Base-by-base conservation (phyloP, 2,888 invertebrate species). In the Cephus pulcher region DNA sequence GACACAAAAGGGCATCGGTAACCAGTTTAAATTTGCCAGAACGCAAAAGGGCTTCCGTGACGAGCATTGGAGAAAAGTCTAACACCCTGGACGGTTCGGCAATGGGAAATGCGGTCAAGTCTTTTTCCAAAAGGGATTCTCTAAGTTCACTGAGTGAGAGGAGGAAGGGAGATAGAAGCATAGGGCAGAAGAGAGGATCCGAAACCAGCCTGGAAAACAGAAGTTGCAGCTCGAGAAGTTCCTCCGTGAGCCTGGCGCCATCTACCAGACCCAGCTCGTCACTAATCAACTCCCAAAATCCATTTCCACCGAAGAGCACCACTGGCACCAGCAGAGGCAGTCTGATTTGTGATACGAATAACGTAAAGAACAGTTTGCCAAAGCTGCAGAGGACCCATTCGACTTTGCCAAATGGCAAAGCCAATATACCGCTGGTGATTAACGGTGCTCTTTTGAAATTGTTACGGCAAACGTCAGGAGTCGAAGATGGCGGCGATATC, bases 371-470 rank as follows among this genome's bases (percentile, higher is more conserved):
- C 30, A 82, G 82, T 12, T 80, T 86, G 74, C 82, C 87, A 15
- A 90, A 89, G 78, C 78, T 89, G 37, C 86, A 88, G 40, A 87
- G 87, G 76, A 87, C 82, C 73, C 88, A 89, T 73, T 84, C 87
- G 1, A 88, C 80, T 70, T 78, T 91, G 68, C 89, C 89, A 78
- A 88, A 83, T 33, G 85, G 87, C 23, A 90, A 88, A 80, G 89
- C 91, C 1, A 91, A 91, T 80, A 91, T 91, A 80, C 91, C 91
- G 4, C 81, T 91, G 75, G 90, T 89, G 68, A 90, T 90, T 82
- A 91, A 90, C 78, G 90, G 86, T 78, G 88, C 88, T 4, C 82
- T 91, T n/a, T 82, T 90, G 34, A 91, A 91, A 86, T 84, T 90
- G 40, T 79, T 90, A 33, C 87, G 87, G 75, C 90, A 89, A 77